Evolutionary conservation across 2,113 vertebrate genomes (phyloP), one percentile per base, ranked within the genome.

Genomic region (Cathartes aura): DNA sequence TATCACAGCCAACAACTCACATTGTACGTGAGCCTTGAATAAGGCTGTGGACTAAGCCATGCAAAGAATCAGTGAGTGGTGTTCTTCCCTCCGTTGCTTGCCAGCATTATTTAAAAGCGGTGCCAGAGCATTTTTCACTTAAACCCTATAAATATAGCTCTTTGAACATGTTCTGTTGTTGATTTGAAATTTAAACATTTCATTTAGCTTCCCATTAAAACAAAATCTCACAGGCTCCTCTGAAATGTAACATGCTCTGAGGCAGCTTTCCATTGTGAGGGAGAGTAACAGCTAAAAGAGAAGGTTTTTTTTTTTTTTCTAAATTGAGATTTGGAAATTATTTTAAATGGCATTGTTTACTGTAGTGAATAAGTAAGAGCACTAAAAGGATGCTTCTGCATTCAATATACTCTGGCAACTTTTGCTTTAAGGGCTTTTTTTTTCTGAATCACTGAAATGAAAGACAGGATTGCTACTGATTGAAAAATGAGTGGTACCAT

Each of bases 131-230:
- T 95, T 96, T 97, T 97, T 96, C 89, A 96, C 91, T 96, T 96
- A 93, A 97, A 95, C 29, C 29, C 91, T 95, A 94, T 91, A 97
- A 96, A 97, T 96, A 94, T 15, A 91, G 26, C 55, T 83, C 94
- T 97, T 97, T 96, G 94, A 96, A 96, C 87, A 56, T 94, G 93
- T 96, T 97, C 97, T 97, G 94, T 94, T 96, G 95, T 91, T 95
- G 91, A 96, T 96, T 95, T 97, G 94, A 96, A 97, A 95, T 95
- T 96, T 91, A 97, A 97, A 97, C 93, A 96, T 96, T 95, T 95
- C 86, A 88, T 96, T 94, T 96, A 96, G 38, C 74, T 93, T 96
- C 82, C 55, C 82, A 95, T 95, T 95, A 96, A 96, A 91, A 76
- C 16, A 85, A 85, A 96, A 93, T 95, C 84, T 93, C 74, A 53